A percentile compares a stretch with the other conserved stretches of the same genome.
These are phyloP conservation scores for Solenopsis invicta DNA, from an alignment of 1,140 invertebrate genomes.

Conservation along the genomic window DNA sequence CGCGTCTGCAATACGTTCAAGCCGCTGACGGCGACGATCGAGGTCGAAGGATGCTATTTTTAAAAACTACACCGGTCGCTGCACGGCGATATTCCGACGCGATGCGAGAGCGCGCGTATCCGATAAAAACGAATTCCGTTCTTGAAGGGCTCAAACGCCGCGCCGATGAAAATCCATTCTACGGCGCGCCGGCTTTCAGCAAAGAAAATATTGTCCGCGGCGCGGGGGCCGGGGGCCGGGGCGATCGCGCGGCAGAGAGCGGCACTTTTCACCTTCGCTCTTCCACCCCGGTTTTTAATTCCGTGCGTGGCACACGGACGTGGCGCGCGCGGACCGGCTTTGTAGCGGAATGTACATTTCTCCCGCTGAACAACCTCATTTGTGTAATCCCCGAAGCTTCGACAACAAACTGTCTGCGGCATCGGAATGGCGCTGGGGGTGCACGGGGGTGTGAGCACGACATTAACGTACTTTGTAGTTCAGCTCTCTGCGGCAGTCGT, in stretches of 20 bases:
- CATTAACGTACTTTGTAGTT: slow-evolving; percentile 81
- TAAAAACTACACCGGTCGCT: slow-evolving; percentile 59
- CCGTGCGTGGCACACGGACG: slow-evolving; percentile 62
- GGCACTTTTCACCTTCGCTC: slow-evolving; percentile 72
- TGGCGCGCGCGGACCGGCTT: slow-evolving; percentile 65
- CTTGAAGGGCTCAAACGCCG: slow-evolving; percentile 75
- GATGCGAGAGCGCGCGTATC: slow-evolving; percentile 46
- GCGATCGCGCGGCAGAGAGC: slow-evolving; percentile 69
- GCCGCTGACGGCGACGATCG: slow-evolving; percentile 57
- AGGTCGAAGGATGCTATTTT: slow-evolving; percentile 65
- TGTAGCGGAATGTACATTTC: slow-evolving; percentile 76
- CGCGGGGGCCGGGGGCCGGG: slow-evolving; percentile 15
- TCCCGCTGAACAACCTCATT: slow-evolving; percentile 80
- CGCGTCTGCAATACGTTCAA: slow-evolving; percentile 50
- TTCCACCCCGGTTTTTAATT: slow-evolving; percentile 69
- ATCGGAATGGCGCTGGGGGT: slow-evolving; percentile 64
- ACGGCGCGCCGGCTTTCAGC: slow-evolving; percentile 72
- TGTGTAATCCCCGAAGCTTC: slow-evolving; percentile 80
- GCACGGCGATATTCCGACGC: slow-evolving; percentile 51
- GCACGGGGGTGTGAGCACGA: slow-evolving; percentile 73
- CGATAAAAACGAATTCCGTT: slow-evolving; percentile 74
- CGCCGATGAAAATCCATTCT: slow-evolving; percentile 76
- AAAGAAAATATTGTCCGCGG: slow-evolving; percentile 77
- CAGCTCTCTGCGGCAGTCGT: slow-evolving; percentile 66
- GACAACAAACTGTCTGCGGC: slow-evolving; percentile 78